A percentile compares a stretch with the other conserved stretches of the same genome.
Evolutionary conservation across 1,140 invertebrate genomes (phyloP).

Genomic region (Colletes gigas): DNA sequence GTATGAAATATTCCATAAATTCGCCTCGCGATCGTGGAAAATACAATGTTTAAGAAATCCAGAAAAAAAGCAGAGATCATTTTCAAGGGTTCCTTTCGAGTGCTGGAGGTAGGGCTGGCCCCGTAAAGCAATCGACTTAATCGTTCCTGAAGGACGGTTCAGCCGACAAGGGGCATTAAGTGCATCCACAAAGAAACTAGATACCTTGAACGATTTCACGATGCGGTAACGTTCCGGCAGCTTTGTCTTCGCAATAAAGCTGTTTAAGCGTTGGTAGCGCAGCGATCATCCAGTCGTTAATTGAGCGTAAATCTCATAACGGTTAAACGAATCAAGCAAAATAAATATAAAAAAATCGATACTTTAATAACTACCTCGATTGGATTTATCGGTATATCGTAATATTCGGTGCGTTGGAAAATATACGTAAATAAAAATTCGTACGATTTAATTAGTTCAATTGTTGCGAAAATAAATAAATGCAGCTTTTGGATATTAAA

Average conservation of each 20-base stretch:
- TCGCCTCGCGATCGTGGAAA: not conserved
- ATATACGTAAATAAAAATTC: no score
- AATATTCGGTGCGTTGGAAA: no score
- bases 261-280: not conserved
- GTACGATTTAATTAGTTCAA: no score
- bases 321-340: no score
- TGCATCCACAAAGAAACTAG: conserved; percentile 30
- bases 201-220: conserved; percentile 20
- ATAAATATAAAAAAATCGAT: no score
- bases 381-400: no score
- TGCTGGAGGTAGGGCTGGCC: not conserved
- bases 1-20: no score
- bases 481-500: no score
- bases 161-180: conserved; percentile 22
- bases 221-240: not conserved
- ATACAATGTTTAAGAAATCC: not conserved
- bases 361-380: no score
- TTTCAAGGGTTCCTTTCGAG: not conserved
- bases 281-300: not conserved
- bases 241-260: not conserved
- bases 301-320: not conserved
- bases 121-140: conserved; percentile 28
- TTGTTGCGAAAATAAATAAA: no score
- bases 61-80: not conserved
- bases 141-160: conserved; percentile 6